Evolutionary conservation across 2,113 vertebrate genomes (phyloP), one percentile per base, ranked within the genome.

Genomic region (Chauna torquata): DNA sequence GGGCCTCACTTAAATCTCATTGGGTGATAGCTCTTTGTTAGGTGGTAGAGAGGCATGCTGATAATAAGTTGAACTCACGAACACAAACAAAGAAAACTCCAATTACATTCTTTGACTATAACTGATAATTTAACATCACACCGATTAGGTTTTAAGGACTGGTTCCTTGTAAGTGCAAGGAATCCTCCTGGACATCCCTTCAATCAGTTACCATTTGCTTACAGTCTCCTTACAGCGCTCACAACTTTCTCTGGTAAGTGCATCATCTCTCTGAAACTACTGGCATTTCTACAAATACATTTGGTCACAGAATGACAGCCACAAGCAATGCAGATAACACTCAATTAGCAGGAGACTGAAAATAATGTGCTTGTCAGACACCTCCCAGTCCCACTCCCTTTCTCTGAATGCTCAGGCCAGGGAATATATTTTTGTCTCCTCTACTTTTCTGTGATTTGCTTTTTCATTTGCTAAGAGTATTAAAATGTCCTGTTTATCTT

Each of bases 391-490:
- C 38, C 23, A 32, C 49, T 94, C 36, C 30, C 52, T 82, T 89
- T 87, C 86, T 86, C 70, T 81, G 64, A 80, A 52, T 44, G 62
- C 70, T 95, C 70, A 94, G 58, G 45, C 54, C 55, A 91, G 71
- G 38, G 62, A 95, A 90, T 90, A 64, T 50, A 66, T 70, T 90
- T 92, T 92, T 87, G 47, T 27, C 62, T 80, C 8, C 38, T 78
- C 78, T 82, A 77, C 62, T 82, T 90, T 80, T 77, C 66, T 75
- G 50, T 86, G 34, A 96, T 95, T 95, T 95, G 78, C 95, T 95
- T 97, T 96, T 95, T 93, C 83, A 94, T 95, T 97, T 93, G 55
- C 87, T 80, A 68, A 91, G 59, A 90, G 50, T 86, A 65, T 91
- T 82, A 77, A 24, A 68, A 36, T 71, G 50, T 82, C 68, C 89